Base-by-base conservation (phyloP, 2,797 vertebrate species). In the Malacoraja senta region DNA sequence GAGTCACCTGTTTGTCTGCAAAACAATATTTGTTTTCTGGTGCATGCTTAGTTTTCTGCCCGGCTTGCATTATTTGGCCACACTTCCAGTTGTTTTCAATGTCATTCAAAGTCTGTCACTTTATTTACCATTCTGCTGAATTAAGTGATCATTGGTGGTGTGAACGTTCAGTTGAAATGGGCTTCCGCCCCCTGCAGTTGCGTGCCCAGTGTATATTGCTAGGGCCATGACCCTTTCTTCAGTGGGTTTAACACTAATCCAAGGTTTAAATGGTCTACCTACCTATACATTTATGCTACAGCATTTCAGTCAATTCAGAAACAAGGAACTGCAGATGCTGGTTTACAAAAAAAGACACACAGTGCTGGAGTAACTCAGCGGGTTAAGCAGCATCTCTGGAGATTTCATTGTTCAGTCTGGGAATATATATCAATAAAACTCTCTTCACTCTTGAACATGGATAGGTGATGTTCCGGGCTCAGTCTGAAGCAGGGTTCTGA, bases 31-130 rank as follows among this genome's bases (percentile, higher is more conserved):
- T 21, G 24, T 74, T 74, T 26, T 74, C 29, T 32, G 1, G 3
- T 19, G 15, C 21, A 35, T 32, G 29, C n/a, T 3, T 86, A n/a
- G 32, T 32, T 88, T 88, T 68, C 68, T 88, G 84, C 63, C 63
- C n/a, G 68, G 61, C 84, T 88, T 88, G 84, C 84, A 68, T 35
- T 88, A 88, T 68, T 88, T 88, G 84, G 68, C 63, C 84, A 68
- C 84, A 68, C 38, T 61, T 65, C 8, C 15, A 68, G 17, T 68
- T 88, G 84, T 19, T 68, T 68, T 68, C 84, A 32, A 63, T 68
- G 63, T 88, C 84, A 68, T 88, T 61, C 61, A 24, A 68, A 63
- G n/a, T 8, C 29, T 88, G 63, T 10, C 53, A 58, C 0, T n/a
- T 32, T 65, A 32, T 15, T 88, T 32, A 68, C 15, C 17, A 21